Evolutionary conservation across 1,140 invertebrate species (phyloP), one percentile per base, ranked within the genome.

Genomic region (Aphelinus certus): DNA sequence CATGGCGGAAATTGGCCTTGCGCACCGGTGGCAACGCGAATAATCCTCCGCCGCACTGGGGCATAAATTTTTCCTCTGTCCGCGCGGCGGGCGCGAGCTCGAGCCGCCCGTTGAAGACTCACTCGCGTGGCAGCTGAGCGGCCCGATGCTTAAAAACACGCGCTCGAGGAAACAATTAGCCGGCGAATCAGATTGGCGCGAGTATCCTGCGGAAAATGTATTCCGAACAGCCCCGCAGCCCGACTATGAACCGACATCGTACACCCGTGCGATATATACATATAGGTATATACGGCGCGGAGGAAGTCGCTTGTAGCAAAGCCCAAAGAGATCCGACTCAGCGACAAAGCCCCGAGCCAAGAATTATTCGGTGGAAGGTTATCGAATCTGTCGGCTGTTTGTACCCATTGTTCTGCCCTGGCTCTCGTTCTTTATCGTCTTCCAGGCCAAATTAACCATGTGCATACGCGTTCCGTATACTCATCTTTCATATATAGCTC

Each of bases 101-200:
- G 48, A 42, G 9, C 26, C 26, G 51, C 9, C 1, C 10, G 46
- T 3, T 10, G 70, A n/a, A 45, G 62, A 48, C 71, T 64, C 62
- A 56, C 47, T 71, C 26, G 45, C 45, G 51, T 3, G 46, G 9
- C 49, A n/a, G 3, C n/a, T 26, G 1, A 10, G 3, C 46, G 1
- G 46, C 47, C 42, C 26, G 26, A 26, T 26, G 26, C 26, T 60
- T n/a, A 48, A 64, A 64, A 26, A 9, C 62, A 46, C 55, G 45
- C 42, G 53, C 66, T 53, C 74, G 46, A 71, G 74, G 74, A 75
- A 75, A 75, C 74, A 75, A 75, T 75, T 75, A 75, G 49, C 68
- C 9, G 9, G 10, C 3, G 56, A 75, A 71, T 75, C 74, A 75
- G 74, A 75, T 75, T 56, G 56, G 46, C 74, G 74, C 6, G 62